Base-by-base conservation (phyloP, 2,113 vertebrate genomes). In the Illadopsis cleaveri region DNA sequence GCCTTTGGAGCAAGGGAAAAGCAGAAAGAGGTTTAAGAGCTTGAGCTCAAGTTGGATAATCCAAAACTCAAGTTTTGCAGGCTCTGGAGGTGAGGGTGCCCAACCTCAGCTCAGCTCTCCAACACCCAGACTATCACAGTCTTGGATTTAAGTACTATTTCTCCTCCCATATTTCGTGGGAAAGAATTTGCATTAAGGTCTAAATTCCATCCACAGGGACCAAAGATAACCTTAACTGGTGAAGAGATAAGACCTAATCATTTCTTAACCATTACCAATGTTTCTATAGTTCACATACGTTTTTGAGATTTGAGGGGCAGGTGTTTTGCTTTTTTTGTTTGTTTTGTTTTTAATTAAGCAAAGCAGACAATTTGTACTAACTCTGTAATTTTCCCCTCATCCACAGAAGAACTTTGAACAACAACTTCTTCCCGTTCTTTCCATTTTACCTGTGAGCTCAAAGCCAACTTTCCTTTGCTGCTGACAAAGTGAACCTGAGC, bases 401-500 rank as follows among this genome's bases (percentile, higher is more conserved):
- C 79, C 72, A 45, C 23, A 86, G 37, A 88, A 85, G n/a, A 44
- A 15, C 69, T 93, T 88, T 73, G 62, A 94, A 91, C 40, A 95
- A 61, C 44, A 44, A 37, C 50, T 93, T 86, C 75, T 76, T 80
- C 86, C 57, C 37, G 18, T 56, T 93, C 48, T 84, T 65, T 75
- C 37, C 83, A 45, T 87, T 90, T 82, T 71, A 50, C 75, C 70
- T 86, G 50, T 1, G 1, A 95, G 82, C 80, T 84, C 76, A 89
- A 95, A 93, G 81, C 54, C 20, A 25, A 82, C 78, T 92, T 96
- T 89, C 81, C 81, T 91, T 38, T 33, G 28, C 64, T 61, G 68
- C 91, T 93, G 91, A 93, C 93, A 96, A 85, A 95, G 88, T 70
- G 95, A 94, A 83, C 54, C 69, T 38, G 35, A 97, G 68, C 95